These are phyloP conservation scores for Poicephalus gulielmi DNA, from an alignment of 2,113 vertebrate species.

Conservation along the genomic window DNA sequence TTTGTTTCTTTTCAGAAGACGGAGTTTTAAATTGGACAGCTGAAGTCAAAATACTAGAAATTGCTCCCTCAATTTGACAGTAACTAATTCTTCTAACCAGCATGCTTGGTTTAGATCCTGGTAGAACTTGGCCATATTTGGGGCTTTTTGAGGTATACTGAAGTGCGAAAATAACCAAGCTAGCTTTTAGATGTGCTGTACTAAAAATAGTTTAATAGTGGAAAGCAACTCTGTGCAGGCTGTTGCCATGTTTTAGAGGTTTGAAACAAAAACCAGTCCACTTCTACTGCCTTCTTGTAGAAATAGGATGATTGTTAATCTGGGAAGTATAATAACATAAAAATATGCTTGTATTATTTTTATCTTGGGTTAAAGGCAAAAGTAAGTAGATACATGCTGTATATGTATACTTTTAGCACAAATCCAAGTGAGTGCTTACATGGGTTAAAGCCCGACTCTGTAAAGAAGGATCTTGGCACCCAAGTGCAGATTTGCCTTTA, in stretches of 20 bases:
- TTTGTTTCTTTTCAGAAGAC: neutral
- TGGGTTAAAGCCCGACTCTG: neutral
- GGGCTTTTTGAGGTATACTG: neutral
- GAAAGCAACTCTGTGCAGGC: neutral
- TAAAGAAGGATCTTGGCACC: neutral
- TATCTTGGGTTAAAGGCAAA: neutral
- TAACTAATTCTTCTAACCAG: neutral
- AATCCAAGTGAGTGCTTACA: neutral
- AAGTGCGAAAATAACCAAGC: neutral
- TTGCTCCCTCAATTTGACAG: neutral
- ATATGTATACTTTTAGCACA: fast-evolving
- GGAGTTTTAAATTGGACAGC: neutral
- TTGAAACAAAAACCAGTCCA: neutral
- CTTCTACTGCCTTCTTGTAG: neutral
- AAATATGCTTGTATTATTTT: neutral
- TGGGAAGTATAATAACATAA: neutral
- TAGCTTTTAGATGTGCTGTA: neutral
- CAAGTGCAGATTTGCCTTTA: neutral
- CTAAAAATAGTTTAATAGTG: neutral
- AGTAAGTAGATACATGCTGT: neutral
- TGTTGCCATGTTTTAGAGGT: neutral
- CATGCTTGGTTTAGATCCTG: neutral
- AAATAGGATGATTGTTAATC: neutral
- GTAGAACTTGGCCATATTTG: neutral
- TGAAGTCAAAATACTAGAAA: neutral